These are phyloP conservation scores for Sebastes dallii DNA, from an alignment of 2,797 vertebrate genomes.

Conservation along the genomic window DNA sequence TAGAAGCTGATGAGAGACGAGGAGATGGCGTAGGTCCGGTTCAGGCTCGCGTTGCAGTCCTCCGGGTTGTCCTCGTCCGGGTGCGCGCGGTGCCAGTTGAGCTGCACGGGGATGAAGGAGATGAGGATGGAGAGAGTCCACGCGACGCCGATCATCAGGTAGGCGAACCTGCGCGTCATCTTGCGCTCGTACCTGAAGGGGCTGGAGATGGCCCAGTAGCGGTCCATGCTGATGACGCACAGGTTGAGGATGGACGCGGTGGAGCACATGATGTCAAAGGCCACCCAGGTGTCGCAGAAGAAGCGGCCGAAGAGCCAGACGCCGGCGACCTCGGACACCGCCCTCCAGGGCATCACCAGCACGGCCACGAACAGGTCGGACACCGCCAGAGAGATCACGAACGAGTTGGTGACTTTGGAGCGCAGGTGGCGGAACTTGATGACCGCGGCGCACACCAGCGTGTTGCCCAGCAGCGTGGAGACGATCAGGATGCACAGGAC, in stretches of 20 bases:
- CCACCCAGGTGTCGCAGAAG: slow-evolving; percentile 87
- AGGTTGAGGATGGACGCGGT: slow-evolving; percentile 87
- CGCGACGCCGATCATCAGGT: slow-evolving; percentile 77
- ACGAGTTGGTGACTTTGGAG: slow-evolving; percentile 86
- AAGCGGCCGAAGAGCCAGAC: slow-evolving; percentile 86
- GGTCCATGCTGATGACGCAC: slow-evolving; percentile 88
- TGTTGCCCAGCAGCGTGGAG: slow-evolving; percentile 82
- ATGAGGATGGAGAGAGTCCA: slow-evolving; percentile 86
- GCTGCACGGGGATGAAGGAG: slow-evolving; percentile 85
- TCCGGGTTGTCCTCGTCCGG: slow-evolving; percentile 39
- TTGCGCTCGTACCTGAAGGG: slow-evolving; percentile 82
- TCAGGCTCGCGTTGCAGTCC: slow-evolving; percentile 83
- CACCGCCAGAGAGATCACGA: slow-evolving; percentile 84
- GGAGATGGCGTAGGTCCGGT: slow-evolving; percentile 81
- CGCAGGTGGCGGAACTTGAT: slow-evolving; percentile 83
- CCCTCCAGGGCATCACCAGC: slow-evolving; percentile 87
- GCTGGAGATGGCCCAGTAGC: slow-evolving; percentile 85
- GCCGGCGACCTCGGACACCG: slow-evolving; percentile 76
- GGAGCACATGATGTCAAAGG: slow-evolving; percentile 87
- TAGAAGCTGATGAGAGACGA: slow-evolving; percentile 88
- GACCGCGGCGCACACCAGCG: slow-evolving; percentile 81
- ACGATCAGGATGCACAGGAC: slow-evolving; percentile 82
- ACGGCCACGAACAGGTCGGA: slow-evolving; percentile 86
- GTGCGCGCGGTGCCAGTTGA: slow-evolving; percentile 82
- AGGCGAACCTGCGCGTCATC: slow-evolving; percentile 81